Evolutionary conservation across 1,140 invertebrate genomes (phyloP).

Genomic region (Drosophila equinoxialis): DNA sequence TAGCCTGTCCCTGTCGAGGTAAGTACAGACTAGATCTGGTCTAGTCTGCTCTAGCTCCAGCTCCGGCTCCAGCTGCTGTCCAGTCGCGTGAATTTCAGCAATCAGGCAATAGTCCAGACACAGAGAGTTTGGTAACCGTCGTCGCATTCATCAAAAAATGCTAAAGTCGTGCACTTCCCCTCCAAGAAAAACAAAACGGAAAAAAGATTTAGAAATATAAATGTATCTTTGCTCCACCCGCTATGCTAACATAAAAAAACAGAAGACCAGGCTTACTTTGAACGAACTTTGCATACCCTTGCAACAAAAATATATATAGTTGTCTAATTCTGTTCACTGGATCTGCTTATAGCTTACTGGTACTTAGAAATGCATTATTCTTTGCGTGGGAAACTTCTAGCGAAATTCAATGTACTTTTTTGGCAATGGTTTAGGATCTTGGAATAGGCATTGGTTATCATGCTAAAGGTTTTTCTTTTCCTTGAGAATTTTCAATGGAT

Average conservation of each 20-base stretch:
- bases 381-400: no score
- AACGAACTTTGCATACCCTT: no score
- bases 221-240: constrained; percentile 64
- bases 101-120: constrained; percentile 50
- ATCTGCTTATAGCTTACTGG: no score
- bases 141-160: constrained; percentile 75
- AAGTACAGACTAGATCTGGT: not conserved
- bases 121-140: constrained; percentile 27
- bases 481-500: not conserved
- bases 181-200: constrained; percentile 1
- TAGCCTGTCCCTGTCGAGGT: constrained; percentile 14
- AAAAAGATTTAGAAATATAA: not conserved
- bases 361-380: no score
- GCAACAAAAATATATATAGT: no score
- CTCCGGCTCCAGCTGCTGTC: constrained; percentile 15
- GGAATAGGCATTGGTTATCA: not conserved
- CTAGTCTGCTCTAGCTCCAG: constrained; percentile 4
- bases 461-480: not conserved
- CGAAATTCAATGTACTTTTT: no score
- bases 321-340: no score
- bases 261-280: not conserved
- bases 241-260: constrained; percentile 1
- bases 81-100: constrained; percentile 74
- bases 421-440: no score
- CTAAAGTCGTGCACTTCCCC: constrained; percentile 66